Conservation (phyloP, 2,113 vertebrate species). For the Seriola dumerili region DNA sequence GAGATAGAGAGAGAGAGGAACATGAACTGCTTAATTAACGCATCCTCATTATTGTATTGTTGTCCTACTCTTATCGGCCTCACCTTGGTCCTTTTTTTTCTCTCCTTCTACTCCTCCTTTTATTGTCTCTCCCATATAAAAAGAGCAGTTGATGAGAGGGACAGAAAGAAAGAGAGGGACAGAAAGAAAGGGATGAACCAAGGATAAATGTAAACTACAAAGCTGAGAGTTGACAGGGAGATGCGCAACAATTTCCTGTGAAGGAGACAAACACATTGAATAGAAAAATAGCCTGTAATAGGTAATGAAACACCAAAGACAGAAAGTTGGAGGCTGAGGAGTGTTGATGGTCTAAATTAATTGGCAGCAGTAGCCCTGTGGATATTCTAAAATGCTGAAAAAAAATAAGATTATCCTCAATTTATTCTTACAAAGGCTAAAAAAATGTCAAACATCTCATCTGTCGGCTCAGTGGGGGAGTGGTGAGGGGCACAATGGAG, state of each 20-base stretch:
- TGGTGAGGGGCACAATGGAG: conserved; percentile 34
- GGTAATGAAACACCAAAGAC: conserved; percentile 56
- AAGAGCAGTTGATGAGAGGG: conserved; percentile 18
- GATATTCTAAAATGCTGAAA: conserved; percentile 49
- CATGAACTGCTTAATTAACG: conserved; percentile 49
- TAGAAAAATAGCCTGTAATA: conserved; percentile 26
- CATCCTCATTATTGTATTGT: conserved; percentile 51
- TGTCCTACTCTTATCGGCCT: conserved; percentile 49
- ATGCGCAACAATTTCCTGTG: conserved; percentile 32
- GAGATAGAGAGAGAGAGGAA: conserved; percentile 13
- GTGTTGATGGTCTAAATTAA: conserved; percentile 67
- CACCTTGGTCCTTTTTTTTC: conserved; percentile 43
- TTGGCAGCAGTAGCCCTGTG: conserved; percentile 50
- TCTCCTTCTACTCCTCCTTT: conserved; percentile 24
- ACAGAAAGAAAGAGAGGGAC: conserved; percentile 25
- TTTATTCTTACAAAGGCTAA: conserved; percentile 48
- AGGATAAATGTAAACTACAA: conserved; percentile 47
- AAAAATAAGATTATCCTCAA: conserved; percentile 57
- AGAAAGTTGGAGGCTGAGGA: conserved; percentile 33
- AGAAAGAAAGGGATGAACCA: conserved; percentile 20
- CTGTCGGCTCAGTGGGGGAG: conserved; percentile 46
- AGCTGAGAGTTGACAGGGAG: conserved; percentile 31
- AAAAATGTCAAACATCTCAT: conserved; percentile 67
- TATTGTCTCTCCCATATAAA: conserved; percentile 3
- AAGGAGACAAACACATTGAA: conserved; percentile 44